phyloP scores from a whole-genome alignment of 2,888 invertebrate genomes.

The Platycheirus rosarum region DNA sequence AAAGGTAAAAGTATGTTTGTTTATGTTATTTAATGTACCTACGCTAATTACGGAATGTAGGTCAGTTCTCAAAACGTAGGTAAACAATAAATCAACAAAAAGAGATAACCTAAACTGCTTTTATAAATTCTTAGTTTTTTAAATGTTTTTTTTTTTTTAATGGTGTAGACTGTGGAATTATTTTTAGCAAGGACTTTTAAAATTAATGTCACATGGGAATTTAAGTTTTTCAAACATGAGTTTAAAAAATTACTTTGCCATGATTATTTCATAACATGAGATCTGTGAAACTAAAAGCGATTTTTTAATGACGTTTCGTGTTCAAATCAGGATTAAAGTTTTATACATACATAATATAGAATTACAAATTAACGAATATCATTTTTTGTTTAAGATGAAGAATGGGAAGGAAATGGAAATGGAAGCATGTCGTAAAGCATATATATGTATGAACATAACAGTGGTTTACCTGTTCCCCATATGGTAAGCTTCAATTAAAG shows the following conservation, averaged over 20 bases:
- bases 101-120: neutral
- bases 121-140: slow-evolving; percentile 4
- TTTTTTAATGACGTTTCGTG: too few species aligned
- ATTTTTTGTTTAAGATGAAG: too few species aligned
- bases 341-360: too few species aligned
- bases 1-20: slow-evolving; percentile 32
- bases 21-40: slow-evolving; percentile 31
- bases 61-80: slow-evolving; percentile 61
- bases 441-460: too few species aligned
- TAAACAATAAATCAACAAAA: slow-evolving; percentile 53
- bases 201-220: slow-evolving; percentile 1
- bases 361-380: too few species aligned
- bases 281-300: neutral
- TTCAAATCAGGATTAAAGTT: too few species aligned
- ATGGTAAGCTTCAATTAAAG: too few species aligned
- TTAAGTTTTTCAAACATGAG: neutral
- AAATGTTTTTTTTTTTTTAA: slow-evolving; percentile 22
- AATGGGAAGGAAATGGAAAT: too few species aligned
- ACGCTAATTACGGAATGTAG: slow-evolving; percentile 68
- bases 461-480: too few species aligned
- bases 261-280: neutral
- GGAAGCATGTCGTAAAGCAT: too few species aligned
- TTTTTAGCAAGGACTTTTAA: slow-evolving; percentile 2
- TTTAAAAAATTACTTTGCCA: neutral
- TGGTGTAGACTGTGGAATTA: neutral